Evolutionary conservation across 1,140 invertebrate genomes (phyloP), one percentile per base, ranked within the genome.

Genomic region (Lerema accius): DNA sequence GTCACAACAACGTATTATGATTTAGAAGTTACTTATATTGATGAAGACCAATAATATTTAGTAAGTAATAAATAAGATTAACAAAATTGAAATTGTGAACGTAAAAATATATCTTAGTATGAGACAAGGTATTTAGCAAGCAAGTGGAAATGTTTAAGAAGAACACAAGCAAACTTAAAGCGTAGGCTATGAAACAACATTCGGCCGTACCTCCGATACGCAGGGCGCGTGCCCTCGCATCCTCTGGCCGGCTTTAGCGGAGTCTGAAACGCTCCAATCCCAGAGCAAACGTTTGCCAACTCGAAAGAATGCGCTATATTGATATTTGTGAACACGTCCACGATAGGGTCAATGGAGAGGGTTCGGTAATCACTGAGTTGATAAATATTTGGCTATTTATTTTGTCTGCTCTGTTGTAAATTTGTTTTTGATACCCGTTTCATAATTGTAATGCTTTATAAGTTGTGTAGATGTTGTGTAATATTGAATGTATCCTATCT

Each of bases 161-260:
- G 48, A 68, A 80, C 53, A 61, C 48, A 55, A 59, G 60, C 51
- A 71, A 69, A 59, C 71, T 59, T 71, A 71, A 72, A 74, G 51
- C 65, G 61, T 72, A 60, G 63, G 55, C 65, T 59, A 76, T 76
- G 73, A 74, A 80, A 76, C 67, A 74, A 59, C 61, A 65, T 70
- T 74, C 64, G 42, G 58, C 55, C 62, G 63, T 60, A 67, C 69
- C 61, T 45, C 11, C 26, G 65, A 78, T 74, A 78, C 76, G 80
- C 76, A 71, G 68, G 60, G 80, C 65, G 73, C 80, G 80, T 83
- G 80, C 65, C 62, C 68, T 49, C 69, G 78, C 80, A 83, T 81
- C 53, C 69, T 64, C 62, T 64, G 49, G 11, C 16, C 45, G 76
- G 80, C 77, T 83, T 80, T 81, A 43, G 23, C 63, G 67, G 53